Evolutionary conservation across 2,888 invertebrate species (phyloP).

Genomic region (Falcaria lacertinaria): DNA sequence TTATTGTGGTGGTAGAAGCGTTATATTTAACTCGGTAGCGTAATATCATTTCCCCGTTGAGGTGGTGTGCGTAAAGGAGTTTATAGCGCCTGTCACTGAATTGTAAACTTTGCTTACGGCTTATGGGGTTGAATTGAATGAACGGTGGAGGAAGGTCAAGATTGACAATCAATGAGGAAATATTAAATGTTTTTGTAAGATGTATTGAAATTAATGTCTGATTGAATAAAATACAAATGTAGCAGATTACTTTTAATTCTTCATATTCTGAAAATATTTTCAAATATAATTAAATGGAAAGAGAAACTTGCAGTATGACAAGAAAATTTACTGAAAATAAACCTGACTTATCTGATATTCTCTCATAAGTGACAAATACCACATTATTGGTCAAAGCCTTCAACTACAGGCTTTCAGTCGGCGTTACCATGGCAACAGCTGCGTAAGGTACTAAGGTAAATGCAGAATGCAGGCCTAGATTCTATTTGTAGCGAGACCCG

Average conservation of each 20-base stretch:
- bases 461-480: constrained; percentile 48
- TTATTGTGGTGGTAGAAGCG: constrained; percentile 23
- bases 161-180: constrained; percentile 7
- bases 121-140: constrained; percentile 23
- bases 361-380: too few species aligned
- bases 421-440: constrained; percentile 17
- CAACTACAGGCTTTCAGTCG: too few species aligned
- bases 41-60: constrained; percentile 21
- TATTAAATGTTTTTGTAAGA: too few species aligned
- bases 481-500: constrained; percentile 54
- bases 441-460: constrained; percentile 57
- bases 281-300: too few species aligned
- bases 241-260: too few species aligned
- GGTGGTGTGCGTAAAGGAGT: constrained; percentile 33
- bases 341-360: too few species aligned
- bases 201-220: too few species aligned
- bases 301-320: too few species aligned
- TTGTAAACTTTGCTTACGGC: constrained; percentile 23
- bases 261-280: too few species aligned
- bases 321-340: too few species aligned
- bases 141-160: constrained; percentile 39
- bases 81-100: constrained; percentile 23
- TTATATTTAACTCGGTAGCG: constrained; percentile 43
- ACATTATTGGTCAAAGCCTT: too few species aligned
- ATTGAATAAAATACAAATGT: too few species aligned